These are phyloP conservation scores for Scaptomyza polygonia DNA, from an alignment of 2,888 invertebrate genomes.

Conservation along the genomic window DNA sequence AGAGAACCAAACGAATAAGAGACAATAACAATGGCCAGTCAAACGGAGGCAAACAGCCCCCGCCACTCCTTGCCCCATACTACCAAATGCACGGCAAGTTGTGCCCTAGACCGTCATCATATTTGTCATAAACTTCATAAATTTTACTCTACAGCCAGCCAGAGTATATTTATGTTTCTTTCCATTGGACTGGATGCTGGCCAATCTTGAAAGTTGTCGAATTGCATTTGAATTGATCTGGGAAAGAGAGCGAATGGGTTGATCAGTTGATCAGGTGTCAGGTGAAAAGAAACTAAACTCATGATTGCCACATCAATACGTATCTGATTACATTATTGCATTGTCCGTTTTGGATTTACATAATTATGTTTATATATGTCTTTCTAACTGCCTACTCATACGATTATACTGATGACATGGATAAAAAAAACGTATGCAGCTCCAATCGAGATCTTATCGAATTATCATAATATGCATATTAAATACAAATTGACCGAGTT, in stretches of 20 bases:
- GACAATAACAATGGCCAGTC: constrained; percentile 25
- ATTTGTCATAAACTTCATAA: constrained; percentile 76
- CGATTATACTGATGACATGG: constrained; percentile 27
- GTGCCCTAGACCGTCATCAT: constrained; percentile 72
- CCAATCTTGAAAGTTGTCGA: constrained; percentile 40
- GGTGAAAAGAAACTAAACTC: constrained; percentile 36
- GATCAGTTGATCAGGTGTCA: constrained; percentile 45
- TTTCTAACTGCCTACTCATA: constrained; percentile 40
- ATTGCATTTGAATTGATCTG: constrained; percentile 14
- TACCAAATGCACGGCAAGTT: constrained; percentile 49
- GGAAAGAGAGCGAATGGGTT: not conserved
- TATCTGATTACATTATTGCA: constrained; percentile 65
- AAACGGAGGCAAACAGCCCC: constrained; percentile 21
- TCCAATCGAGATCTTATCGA: constrained; percentile 29
- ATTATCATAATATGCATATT: constrained; percentile 56
- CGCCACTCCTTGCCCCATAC: constrained; percentile 12
- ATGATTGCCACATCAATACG: constrained; percentile 57
- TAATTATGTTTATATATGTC: constrained; percentile 61
- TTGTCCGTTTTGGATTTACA: constrained; percentile 65
- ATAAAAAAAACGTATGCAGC: constrained; percentile 40
- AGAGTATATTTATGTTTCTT: constrained; percentile 7
- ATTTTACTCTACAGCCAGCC: constrained; percentile 33
- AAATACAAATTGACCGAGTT: constrained; percentile 43
- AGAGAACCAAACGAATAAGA: not conserved
- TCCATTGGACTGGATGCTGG: constrained; percentile 13